phyloP scores from a whole-genome alignment of 2,113 vertebrate species.

The Neogale vison region DNA sequence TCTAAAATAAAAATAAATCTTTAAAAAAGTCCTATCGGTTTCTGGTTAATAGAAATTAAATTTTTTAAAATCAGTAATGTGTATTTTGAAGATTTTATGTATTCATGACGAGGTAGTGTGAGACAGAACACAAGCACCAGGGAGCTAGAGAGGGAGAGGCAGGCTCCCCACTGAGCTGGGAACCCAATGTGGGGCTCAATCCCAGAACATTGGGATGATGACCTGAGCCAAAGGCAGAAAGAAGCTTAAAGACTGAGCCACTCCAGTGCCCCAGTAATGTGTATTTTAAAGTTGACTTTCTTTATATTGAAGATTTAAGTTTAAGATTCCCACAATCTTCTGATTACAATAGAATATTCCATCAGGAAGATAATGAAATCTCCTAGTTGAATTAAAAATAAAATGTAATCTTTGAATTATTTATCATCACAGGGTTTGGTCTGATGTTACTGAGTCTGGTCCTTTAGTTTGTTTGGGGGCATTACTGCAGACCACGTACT shows the following conservation, averaged over 20 bases:
- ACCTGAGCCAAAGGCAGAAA: too few species aligned
- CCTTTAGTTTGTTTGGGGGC: neutral
- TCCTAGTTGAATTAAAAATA: neutral
- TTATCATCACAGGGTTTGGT: conserved; percentile 1
- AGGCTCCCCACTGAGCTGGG: too few species aligned
- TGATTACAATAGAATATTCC: neutral
- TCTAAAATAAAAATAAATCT: neutral
- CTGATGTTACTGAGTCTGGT: neutral
- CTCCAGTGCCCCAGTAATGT: neutral
- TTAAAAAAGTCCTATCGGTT: neutral
- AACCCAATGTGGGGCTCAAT: too few species aligned
- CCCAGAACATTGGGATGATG: too few species aligned
- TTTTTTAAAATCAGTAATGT: neutral
- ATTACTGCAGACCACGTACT: neutral
- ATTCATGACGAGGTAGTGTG: too few species aligned
- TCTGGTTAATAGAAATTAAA: conserved; percentile 1
- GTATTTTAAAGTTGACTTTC: conserved; percentile 21
- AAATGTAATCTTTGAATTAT: neutral
- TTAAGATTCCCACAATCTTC: neutral
- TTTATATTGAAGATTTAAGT: neutral
- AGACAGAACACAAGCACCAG: too few species aligned
- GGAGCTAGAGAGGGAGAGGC: too few species aligned
- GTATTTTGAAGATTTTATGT: neutral
- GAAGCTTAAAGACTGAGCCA: too few species aligned
- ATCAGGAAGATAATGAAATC: neutral